Evolutionary conservation across 2,113 vertebrate species (phyloP).

Genomic region (Felis chaus): DNA sequence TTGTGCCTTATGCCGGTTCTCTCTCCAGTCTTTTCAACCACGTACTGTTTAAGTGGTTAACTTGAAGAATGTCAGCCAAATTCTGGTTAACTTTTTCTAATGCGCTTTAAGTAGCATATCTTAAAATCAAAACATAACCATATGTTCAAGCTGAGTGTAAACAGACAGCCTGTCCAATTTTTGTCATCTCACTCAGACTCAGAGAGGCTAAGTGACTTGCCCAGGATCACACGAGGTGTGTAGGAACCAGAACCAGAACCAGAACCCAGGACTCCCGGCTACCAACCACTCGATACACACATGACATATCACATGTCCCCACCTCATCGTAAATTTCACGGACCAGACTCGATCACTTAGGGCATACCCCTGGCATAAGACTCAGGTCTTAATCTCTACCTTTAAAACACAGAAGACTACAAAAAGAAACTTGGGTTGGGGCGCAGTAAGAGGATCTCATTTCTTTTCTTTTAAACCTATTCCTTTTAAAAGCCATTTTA

Average conservation of each 20-base stretch:
- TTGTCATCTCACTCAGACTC: not conserved
- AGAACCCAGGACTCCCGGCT: not conserved
- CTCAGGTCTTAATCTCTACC: not conserved
- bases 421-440: not conserved
- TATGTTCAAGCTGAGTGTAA: not conserved
- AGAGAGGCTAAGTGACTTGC: not conserved
- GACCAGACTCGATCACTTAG: not conserved
- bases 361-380: not conserved
- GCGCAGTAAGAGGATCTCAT: not conserved
- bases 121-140: not conserved
- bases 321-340: not conserved
- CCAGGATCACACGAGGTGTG: not conserved
- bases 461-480: slow-evolving; percentile 43
- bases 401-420: not conserved
- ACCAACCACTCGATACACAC: not conserved
- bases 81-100: not conserved
- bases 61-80: not conserved
- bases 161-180: not conserved
- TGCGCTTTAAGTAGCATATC: not conserved
- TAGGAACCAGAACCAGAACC: not conserved
- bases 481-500: slow-evolving; percentile 13
- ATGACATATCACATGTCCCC: not conserved
- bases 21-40: not conserved
- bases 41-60: not conserved
- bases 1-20: not conserved